A percentile compares a stretch with the other conserved stretches of the same genome.
Evolutionary conservation across 2,888 invertebrate species (phyloP).

Genomic region (Oegoconia quadripuncta): DNA sequence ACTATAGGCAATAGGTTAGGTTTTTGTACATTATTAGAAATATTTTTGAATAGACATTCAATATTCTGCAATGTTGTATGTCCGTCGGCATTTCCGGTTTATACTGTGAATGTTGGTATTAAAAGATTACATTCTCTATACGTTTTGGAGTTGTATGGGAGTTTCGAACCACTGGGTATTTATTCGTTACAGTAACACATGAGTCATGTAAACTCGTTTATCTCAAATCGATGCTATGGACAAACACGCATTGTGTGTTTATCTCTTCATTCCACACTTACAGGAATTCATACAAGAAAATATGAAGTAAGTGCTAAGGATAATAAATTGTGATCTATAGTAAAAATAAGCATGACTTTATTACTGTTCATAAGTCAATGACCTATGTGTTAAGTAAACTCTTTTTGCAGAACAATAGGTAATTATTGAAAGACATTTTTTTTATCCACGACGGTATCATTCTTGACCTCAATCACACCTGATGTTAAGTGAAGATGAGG

Average conservation of each 20-base stretch:
- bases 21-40: too few species aligned
- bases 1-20: too few species aligned
- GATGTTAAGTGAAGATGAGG: too few species aligned
- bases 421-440: slow-evolving; percentile 12
- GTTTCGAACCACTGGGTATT: not conserved
- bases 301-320: slow-evolving; percentile 4
- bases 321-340: not conserved
- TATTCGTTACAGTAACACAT: not conserved
- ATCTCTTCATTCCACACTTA: not conserved
- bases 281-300: slow-evolving; percentile 1
- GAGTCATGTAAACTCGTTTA: not conserved
- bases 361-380: slow-evolving; percentile 13
- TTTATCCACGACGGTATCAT: too few species aligned
- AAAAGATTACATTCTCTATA: too few species aligned
- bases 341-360: slow-evolving; percentile 21
- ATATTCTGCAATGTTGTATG: too few species aligned
- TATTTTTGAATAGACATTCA: too few species aligned
- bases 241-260: not conserved
- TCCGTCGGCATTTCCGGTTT: too few species aligned
- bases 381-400: slow-evolving; percentile 1
- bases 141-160: not conserved
- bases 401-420: slow-evolving; percentile 9
- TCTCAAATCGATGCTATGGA: not conserved
- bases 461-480: too few species aligned
- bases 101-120: too few species aligned